These are phyloP conservation scores for Pimpla rufipes DNA, from an alignment of 2,888 invertebrate genomes.

Conservation along the genomic window DNA sequence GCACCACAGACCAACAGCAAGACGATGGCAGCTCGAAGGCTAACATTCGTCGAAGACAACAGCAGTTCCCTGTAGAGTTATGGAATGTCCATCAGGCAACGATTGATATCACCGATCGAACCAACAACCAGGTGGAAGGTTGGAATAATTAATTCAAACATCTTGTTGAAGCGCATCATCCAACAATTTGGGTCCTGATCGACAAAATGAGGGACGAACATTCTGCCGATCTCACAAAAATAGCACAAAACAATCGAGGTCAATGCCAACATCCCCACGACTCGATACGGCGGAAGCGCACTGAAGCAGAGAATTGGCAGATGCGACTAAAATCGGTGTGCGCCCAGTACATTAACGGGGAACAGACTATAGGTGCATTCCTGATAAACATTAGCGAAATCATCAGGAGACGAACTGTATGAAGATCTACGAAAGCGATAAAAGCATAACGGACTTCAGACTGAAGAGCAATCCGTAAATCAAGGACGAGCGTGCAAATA, in stretches of 20 bases:
- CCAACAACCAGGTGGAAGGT: background rate
- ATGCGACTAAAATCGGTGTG: background rate
- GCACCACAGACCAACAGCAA: background rate
- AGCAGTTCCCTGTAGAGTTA: constrained; percentile 1
- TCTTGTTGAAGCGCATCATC: background rate
- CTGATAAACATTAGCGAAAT: background rate
- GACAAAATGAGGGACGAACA: background rate
- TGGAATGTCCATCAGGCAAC: background rate
- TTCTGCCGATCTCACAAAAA: background rate
- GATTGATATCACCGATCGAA: background rate
- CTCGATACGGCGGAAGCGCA: background rate
- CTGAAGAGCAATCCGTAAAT: background rate
- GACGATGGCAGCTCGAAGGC: background rate
- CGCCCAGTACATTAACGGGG: background rate
- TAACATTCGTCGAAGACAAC: constrained; percentile 16
- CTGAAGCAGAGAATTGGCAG: background rate
- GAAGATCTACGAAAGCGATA: background rate
- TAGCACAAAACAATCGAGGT: background rate
- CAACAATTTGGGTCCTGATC: background rate
- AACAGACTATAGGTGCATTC: background rate
- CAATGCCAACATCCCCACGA: background rate
- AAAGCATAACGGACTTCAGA: constrained; percentile 13
- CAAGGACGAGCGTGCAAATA: background rate
- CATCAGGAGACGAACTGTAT: background rate
- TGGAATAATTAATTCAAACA: background rate